phyloP scores from a whole-genome alignment of 2,113 vertebrate genomes.

The Pterophyllum scalare region DNA sequence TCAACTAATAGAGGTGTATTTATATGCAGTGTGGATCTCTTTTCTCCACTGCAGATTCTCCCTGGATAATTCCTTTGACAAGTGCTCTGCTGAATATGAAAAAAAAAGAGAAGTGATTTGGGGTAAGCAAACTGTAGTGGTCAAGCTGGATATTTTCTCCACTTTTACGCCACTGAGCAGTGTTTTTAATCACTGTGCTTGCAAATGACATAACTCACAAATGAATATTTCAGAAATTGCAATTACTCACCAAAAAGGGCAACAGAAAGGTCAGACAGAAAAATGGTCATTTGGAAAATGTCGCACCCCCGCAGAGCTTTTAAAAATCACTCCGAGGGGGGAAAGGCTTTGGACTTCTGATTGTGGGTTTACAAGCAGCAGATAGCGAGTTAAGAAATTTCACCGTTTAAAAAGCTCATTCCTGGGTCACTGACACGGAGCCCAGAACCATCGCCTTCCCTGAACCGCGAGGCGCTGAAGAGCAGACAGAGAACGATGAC shows the following conservation, averaged over 20 bases:
- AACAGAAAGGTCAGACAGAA: conserved; percentile 70
- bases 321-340: conserved; percentile 41
- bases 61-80: conserved; percentile 65
- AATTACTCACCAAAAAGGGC: conserved; percentile 72
- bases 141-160: conserved; percentile 18
- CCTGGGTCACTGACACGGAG: conserved; percentile 35
- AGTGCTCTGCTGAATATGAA: conserved; percentile 53
- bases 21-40: conserved; percentile 49
- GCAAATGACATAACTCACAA: conserved; percentile 54
- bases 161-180: conserved; percentile 14
- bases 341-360: conserved; percentile 25
- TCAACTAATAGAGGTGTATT: conserved; percentile 36
- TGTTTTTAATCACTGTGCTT: conserved; percentile 36
- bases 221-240: conserved; percentile 63
- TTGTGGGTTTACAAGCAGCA: conserved; percentile 25
- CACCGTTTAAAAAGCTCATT: conserved; percentile 33
- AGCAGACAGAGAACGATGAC: conserved; percentile 56
- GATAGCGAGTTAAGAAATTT: neutral
- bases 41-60: conserved; percentile 50
- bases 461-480: conserved; percentile 2
- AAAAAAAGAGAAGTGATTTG: neutral
- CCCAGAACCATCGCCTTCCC: conserved; percentile 28
- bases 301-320: conserved; percentile 59
- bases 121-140: conserved; percentile 22
- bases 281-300: conserved; percentile 73